Conservation (phyloP, 1,140 invertebrate species). For the Drosophila santomea region DNA sequence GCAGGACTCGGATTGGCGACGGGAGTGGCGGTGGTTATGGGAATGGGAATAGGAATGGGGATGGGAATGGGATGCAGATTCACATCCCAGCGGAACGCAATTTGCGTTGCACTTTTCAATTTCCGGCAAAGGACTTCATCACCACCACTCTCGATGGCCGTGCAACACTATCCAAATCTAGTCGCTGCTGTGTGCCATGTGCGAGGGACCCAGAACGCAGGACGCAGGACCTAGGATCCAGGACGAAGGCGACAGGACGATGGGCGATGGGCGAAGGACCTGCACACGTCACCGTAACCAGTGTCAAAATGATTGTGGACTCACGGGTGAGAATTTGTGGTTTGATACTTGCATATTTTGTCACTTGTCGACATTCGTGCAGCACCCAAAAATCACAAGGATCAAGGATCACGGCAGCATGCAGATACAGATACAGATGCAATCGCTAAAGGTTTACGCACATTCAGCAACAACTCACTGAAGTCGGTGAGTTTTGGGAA, state of each 20-base stretch:
- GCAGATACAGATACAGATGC: not conserved
- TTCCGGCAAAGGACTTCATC: slow-evolving; percentile 72
- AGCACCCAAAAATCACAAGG: not conserved
- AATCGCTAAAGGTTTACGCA: not conserved
- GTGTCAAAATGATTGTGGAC: slow-evolving; percentile 83
- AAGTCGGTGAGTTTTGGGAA: not conserved
- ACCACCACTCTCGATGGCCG: slow-evolving; percentile 34
- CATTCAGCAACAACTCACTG: not conserved
- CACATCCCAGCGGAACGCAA: slow-evolving; percentile 68
- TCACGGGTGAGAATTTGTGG: slow-evolving; percentile 82
- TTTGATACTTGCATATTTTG: slow-evolving; percentile 84
- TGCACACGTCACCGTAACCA: slow-evolving; percentile 62
- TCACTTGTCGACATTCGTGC: slow-evolving; percentile 69
- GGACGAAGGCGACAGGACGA: slow-evolving; percentile 16
- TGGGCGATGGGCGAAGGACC: not conserved
- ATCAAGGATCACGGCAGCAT: not conserved
- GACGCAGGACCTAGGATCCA: not conserved
- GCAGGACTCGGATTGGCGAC: slow-evolving; percentile 30
- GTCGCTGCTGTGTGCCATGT: slow-evolving; percentile 36
- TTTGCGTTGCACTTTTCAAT: slow-evolving; percentile 81
- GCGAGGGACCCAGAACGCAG: not conserved
- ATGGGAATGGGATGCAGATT: not conserved
- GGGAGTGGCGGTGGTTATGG: slow-evolving; percentile 2
- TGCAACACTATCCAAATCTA: slow-evolving; percentile 79
- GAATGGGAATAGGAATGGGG: not conserved